Percentiles rank a stretch among this genome's conserved stretches.
phyloP scores from a whole-genome alignment of 2,113 vertebrate genomes.

The Cynopterus brachyotis region DNA sequence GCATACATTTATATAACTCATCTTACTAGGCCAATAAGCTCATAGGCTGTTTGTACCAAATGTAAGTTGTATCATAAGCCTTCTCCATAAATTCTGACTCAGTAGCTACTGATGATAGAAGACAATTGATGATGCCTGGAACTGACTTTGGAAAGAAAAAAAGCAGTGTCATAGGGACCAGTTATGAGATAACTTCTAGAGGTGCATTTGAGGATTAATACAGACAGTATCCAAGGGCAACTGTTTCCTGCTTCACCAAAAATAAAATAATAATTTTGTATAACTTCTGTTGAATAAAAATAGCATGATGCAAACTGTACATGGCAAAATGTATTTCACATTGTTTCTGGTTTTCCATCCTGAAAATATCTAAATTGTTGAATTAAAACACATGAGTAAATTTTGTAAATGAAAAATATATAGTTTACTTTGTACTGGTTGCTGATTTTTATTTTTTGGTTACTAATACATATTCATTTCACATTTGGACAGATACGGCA shows the following conservation, averaged over 20 bases:
- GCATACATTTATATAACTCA: constrained; percentile 50
- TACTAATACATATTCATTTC: constrained; percentile 82
- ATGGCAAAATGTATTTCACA: constrained; percentile 22
- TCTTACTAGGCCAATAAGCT: constrained; percentile 47
- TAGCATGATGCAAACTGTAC: constrained; percentile 52
- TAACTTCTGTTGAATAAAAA: constrained; percentile 58
- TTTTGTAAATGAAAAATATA: constrained; percentile 67
- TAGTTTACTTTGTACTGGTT: constrained; percentile 72
- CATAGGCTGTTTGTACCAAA: constrained; percentile 43
- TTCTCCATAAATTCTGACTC: constrained; percentile 65
- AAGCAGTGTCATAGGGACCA: not conserved
- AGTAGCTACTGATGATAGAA: constrained; percentile 15
- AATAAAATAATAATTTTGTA: constrained; percentile 54
- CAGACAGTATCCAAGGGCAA: not conserved
- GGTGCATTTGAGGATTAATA: not conserved
- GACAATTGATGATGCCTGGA: constrained; percentile 3
- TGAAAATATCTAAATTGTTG: constrained; percentile 72
- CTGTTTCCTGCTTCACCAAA: constrained; percentile 40
- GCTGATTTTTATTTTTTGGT: constrained; percentile 74
- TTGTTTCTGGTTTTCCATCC: constrained; percentile 49
- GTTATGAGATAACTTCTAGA: not conserved
- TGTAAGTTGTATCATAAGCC: constrained; percentile 53
- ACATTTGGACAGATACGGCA: constrained; percentile 92
- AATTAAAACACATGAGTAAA: constrained; percentile 58
- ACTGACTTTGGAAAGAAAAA: constrained; percentile 58